phyloP scores from a whole-genome alignment of 2,888 invertebrate genomes.

The Caenorhabditis wallacei region DNA sequence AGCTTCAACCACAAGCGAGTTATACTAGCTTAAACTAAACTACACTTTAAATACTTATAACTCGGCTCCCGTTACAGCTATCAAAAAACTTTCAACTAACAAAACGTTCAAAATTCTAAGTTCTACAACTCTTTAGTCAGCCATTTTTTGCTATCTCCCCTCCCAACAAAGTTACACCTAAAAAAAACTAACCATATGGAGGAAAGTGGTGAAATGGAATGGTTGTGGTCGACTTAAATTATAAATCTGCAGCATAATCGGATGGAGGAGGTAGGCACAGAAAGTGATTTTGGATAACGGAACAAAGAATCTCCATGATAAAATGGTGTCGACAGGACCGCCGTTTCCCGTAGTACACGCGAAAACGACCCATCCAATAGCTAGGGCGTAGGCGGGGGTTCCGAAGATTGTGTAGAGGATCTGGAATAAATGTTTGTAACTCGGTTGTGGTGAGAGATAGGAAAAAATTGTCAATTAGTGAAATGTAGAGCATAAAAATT shows the following conservation, averaged over 20 bases:
- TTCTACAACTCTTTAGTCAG: no score
- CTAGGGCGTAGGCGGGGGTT: slow-evolving; percentile 83
- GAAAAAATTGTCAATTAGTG: no score
- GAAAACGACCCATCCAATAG: slow-evolving; percentile 85
- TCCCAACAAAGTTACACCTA: background rate
- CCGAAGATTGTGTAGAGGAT: slow-evolving; percentile 79
- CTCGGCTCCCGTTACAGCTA: no score
- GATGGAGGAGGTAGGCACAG: slow-evolving; percentile 90
- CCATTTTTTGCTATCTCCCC: no score
- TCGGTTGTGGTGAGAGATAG: no score
- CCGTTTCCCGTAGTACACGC: slow-evolving; percentile 84
- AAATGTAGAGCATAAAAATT: no score
- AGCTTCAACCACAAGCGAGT: no score
- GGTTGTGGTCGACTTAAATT: slow-evolving; percentile 81
- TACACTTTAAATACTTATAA: no score
- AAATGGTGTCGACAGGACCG: slow-evolving; percentile 87
- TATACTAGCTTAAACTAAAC: no score
- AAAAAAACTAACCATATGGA: slow-evolving; percentile 78
- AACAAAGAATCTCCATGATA: slow-evolving; percentile 91
- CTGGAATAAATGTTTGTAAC: background rate
- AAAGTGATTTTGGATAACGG: slow-evolving; percentile 95
- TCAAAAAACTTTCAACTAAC: no score
- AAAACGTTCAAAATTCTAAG: no score
- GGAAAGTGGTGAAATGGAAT: slow-evolving; percentile 83
- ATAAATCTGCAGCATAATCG: slow-evolving; percentile 82